Conservation (phyloP, 2,113 vertebrate genomes). For the Xiphorhynchus elegans region DNA sequence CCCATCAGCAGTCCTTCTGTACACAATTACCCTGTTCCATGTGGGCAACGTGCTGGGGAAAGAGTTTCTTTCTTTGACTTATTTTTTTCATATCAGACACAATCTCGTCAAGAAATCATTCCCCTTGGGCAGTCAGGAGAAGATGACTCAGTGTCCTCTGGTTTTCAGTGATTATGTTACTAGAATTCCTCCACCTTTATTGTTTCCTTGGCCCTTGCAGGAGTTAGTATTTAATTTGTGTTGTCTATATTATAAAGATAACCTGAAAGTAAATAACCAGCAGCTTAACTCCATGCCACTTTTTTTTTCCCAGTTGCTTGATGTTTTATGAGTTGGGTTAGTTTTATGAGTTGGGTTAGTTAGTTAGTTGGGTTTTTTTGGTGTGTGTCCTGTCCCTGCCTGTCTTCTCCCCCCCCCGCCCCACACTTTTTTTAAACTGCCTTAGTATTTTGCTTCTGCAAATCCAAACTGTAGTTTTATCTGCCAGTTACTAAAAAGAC, state of each 20-base stretch:
- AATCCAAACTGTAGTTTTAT: neutral
- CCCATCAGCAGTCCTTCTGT: neutral
- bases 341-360: neutral
- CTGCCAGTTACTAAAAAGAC: neutral
- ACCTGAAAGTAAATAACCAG: neutral
- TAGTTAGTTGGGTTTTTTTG: neutral
- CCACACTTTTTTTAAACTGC: neutral
- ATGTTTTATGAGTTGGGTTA: neutral
- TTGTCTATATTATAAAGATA: neutral
- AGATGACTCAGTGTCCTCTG: neutral
- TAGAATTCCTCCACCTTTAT: neutral
- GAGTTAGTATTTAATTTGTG: neutral
- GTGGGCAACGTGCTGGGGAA: neutral
- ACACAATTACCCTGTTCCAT: neutral
- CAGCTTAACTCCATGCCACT: neutral
- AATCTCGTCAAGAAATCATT: neutral
- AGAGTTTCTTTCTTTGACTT: neutral
- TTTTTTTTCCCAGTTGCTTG: neutral
- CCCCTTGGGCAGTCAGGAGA: neutral
- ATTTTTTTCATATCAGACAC: neutral
- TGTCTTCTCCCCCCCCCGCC: too few species aligned
- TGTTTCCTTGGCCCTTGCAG: neutral
- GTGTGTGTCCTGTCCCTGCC: neutral
- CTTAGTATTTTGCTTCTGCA: neutral
- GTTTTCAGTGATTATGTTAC: neutral